Evolutionary conservation across 2,888 invertebrate genomes (phyloP).

Genomic region (Caenorhabditis zanzibari): DNA sequence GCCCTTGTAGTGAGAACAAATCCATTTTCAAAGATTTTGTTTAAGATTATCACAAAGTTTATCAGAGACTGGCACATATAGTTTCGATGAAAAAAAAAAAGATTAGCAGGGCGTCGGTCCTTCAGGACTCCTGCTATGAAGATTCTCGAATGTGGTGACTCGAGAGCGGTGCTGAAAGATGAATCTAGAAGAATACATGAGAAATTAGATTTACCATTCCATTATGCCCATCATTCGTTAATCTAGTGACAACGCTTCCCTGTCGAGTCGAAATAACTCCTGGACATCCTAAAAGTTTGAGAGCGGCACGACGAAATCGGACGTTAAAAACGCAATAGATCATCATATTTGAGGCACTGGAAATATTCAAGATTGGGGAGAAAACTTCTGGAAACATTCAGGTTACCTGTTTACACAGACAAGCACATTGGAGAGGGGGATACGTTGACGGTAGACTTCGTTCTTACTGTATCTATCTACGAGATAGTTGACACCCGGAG

Average conservation of each 20-base stretch:
- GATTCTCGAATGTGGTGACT: conserved; percentile 54
- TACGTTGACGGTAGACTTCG: conserved; percentile 65
- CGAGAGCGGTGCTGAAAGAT: conserved; percentile 29
- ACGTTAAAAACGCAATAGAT: conserved; percentile 83
- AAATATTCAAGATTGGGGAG: conserved; percentile 19
- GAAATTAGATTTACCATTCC: conserved; percentile 27
- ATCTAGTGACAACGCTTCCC: conserved; percentile 43
- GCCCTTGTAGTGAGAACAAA: neutral
- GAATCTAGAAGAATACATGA: neutral
- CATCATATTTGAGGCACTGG: conserved; percentile 82
- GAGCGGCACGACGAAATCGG: conserved; percentile 75
- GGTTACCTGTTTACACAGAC: conserved; percentile 82
- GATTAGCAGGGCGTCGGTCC: conserved; percentile 28
- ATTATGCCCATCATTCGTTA: conserved; percentile 41
- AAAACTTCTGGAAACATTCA: neutral
- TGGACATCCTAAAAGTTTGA: conserved; percentile 52
- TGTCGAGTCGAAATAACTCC: neutral
- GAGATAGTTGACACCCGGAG: conserved; percentile 75
- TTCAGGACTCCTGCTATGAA: conserved; percentile 42
- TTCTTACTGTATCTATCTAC: conserved; percentile 69
- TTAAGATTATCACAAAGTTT: no score
- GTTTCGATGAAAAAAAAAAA: neutral
- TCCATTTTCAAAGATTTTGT: no score
- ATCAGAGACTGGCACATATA: conserved; percentile 14
- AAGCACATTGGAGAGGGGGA: conserved; percentile 81